phyloP scores from a whole-genome alignment of 2,888 invertebrate genomes.

The Meta bourneti region DNA sequence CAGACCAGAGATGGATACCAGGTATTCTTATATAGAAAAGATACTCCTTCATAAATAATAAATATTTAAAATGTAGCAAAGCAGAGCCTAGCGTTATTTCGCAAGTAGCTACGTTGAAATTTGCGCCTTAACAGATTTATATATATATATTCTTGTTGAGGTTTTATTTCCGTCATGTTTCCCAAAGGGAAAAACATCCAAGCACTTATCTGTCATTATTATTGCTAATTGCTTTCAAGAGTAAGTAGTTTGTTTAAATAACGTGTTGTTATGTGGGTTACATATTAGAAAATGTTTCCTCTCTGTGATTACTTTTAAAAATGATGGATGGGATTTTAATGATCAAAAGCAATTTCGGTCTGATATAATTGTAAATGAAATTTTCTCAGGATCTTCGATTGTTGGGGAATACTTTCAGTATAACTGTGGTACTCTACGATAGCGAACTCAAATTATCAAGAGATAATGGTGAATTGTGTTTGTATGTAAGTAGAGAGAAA shows the following conservation, averaged over 20 bases:
- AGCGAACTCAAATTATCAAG: too few relatives aligned
- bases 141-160: neutral
- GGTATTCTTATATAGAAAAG: too few relatives aligned
- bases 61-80: too few relatives aligned
- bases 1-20: too few relatives aligned
- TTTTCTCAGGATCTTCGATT: neutral
- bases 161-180: neutral
- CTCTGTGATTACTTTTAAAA: conserved; percentile 9
- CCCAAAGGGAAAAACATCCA: neutral
- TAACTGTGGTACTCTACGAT: too few relatives aligned
- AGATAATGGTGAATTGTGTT: too few relatives aligned
- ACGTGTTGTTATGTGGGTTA: neutral
- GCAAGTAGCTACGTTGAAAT: too few relatives aligned
- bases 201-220: neutral
- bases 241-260: conserved; percentile 10
- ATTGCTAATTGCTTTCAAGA: conserved; percentile 20
- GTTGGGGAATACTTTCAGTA: too few relatives aligned
- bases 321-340: conserved; percentile 32
- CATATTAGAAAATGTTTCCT: conserved; percentile 15
- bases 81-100: too few relatives aligned
- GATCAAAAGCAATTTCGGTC: conserved; percentile 4
- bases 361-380: neutral
- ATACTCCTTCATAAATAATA: too few relatives aligned
- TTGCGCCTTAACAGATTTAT: too few relatives aligned
- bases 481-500: too few relatives aligned